phyloP scores from a whole-genome alignment of 2,797 vertebrate genomes.

The Ara ararauna region DNA sequence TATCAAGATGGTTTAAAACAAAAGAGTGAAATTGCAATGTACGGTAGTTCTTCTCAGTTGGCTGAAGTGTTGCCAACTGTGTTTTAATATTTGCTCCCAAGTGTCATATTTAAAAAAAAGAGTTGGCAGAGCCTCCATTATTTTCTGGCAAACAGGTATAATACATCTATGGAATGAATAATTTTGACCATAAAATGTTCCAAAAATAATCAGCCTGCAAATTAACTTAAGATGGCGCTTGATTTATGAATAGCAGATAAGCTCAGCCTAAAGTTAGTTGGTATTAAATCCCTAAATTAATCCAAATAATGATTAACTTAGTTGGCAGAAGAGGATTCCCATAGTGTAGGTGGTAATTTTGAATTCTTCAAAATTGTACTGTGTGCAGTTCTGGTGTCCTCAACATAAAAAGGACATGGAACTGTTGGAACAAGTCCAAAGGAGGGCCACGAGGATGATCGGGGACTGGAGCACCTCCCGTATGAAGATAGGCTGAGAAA shows the following conservation, averaged over 20 bases:
- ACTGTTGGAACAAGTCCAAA: too few relatives aligned
- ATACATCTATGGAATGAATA: slow-evolving; percentile 42
- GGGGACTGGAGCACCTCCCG: too few relatives aligned
- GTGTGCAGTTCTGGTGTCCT: too few relatives aligned
- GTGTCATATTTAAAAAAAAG: neutral
- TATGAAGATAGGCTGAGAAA: too few relatives aligned
- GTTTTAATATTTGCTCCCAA: slow-evolving; percentile 15
- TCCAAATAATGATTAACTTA: slow-evolving; percentile 20
- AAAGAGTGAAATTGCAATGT: neutral
- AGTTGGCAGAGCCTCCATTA: slow-evolving; percentile 8
- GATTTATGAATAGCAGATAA: slow-evolving; percentile 38
- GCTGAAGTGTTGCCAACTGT: neutral
- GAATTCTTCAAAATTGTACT: neutral
- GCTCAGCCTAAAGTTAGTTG: neutral
- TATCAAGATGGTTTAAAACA: neutral
- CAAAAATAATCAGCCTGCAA: slow-evolving; percentile 61
- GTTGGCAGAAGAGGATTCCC: neutral
- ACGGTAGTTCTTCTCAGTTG: neutral
- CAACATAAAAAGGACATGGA: too few relatives aligned
- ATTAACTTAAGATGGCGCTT: slow-evolving; percentile 52
- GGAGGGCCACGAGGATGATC: too few relatives aligned
- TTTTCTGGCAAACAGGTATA: slow-evolving; percentile 31
- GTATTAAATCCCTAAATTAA: slow-evolving; percentile 29
- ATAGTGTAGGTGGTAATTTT: neutral
- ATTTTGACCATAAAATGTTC: slow-evolving; percentile 21